Evolutionary conservation across 2,113 vertebrate species (phyloP).

Genomic region (Percopsis transmontana): DNA sequence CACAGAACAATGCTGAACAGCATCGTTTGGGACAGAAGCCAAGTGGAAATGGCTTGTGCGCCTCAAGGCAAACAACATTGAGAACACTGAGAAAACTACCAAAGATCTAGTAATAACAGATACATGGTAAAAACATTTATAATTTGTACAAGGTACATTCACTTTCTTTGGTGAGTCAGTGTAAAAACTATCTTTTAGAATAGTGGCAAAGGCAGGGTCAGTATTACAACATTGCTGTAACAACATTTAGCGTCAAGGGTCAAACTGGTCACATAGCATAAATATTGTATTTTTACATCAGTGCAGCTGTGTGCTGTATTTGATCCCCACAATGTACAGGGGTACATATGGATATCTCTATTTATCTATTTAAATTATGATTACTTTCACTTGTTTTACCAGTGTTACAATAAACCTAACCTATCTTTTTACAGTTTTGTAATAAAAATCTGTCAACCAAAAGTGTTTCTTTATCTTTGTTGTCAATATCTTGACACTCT

Average conservation of each 20-base stretch:
- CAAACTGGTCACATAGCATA: constrained; percentile 34
- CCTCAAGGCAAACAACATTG: neutral
- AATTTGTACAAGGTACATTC: constrained; percentile 22
- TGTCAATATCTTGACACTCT: no score
- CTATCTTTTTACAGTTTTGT: constrained; percentile 52
- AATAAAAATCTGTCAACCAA: constrained; percentile 40
- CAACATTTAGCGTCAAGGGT: constrained; percentile 22
- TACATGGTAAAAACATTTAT: constrained; percentile 5
- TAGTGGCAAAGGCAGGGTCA: constrained; percentile 17
- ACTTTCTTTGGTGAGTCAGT: constrained; percentile 16
- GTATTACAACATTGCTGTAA: constrained; percentile 31
- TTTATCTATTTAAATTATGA: constrained; percentile 79
- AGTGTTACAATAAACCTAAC: constrained; percentile 34
- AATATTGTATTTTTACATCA: constrained; percentile 40
- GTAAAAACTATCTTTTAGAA: constrained; percentile 32
- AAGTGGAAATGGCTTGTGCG: neutral
- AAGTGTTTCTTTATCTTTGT: neutral
- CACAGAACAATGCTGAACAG: neutral
- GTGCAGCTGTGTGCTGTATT: constrained; percentile 58
- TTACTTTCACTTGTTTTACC: constrained; percentile 55
- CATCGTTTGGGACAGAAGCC: constrained; percentile 3
- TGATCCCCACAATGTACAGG: constrained; percentile 10
- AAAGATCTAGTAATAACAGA: neutral
- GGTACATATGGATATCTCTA: constrained; percentile 49
- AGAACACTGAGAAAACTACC: neutral